Evolutionary conservation across 1,140 invertebrate genomes (phyloP), one percentile per base, ranked within the genome.

Genomic region (Hestina assimilis): DNA sequence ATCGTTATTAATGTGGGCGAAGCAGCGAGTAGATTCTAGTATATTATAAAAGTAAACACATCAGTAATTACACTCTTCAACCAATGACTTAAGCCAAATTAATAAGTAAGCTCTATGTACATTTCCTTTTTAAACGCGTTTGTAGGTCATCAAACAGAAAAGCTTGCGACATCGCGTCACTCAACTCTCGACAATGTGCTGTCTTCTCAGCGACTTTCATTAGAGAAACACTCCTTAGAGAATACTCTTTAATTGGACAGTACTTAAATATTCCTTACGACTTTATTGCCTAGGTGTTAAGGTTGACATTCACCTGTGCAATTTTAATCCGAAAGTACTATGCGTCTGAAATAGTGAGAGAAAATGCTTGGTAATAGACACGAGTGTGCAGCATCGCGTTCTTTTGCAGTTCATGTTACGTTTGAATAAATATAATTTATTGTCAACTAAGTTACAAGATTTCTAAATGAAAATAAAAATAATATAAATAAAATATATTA

Each of bases 111-210:
- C 15, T 38, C 6, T 33, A 14, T 12, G 19, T 21, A 50, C 14
- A 40, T 50, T 50, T 50, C 26, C 33, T 23, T 20, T 33, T 50
- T 50, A 14, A 50, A 12, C 40, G 40, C 29, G 41, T 54, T 54
- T 54, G 26, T 54, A 15, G 52, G 52, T 54, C 52, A 54, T 54
- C 52, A 54, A 45, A 54, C 17, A 54, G 19, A 23, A 42, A 45
- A 54, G 35, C 41, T 46, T 38, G 26, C 42, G 23, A 54, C 52
- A 38, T 54, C 41, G 31, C 6, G 41, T 54, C 52, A 45, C 52
- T 54, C 52, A 54, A 54, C 28, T 38, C 33, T 50, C 33, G 29
- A 50, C 47, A 50, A 40, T 40, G 47, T 19, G 28, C 29, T 26
- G 33, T 38, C 23, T 50, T 24, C 28, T 35, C 45, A 50, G 47